phyloP scores from a whole-genome alignment of 2,797 vertebrate species.

The Sebastes elongatus region DNA sequence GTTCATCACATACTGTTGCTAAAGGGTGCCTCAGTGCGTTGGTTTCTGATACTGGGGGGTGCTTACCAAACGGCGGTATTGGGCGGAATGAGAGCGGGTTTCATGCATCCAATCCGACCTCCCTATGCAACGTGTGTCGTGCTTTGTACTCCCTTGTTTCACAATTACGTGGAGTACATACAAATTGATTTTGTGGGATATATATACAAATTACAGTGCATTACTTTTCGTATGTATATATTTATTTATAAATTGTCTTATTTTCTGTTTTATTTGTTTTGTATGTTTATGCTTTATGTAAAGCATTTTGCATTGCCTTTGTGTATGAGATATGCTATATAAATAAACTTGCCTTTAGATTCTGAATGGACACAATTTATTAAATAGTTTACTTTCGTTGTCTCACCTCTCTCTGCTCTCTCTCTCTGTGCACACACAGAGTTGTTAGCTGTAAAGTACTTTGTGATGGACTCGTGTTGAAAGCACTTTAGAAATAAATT shows the following conservation, averaged over 20 bases:
- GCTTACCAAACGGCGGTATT: too few species aligned
- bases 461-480: background rate
- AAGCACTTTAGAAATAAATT: conserved; percentile 23
- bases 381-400: background rate
- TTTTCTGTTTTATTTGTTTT: background rate
- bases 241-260: background rate
- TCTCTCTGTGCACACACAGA: background rate
- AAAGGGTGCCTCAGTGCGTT: too few species aligned
- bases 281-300: background rate
- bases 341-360: background rate
- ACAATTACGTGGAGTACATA: too few species aligned
- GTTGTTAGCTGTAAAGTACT: background rate
- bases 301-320: background rate
- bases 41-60: too few species aligned
- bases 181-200: too few species aligned
- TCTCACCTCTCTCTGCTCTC: background rate
- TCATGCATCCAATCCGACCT: too few species aligned
- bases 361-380: background rate
- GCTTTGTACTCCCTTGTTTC: too few species aligned
- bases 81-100: too few species aligned
- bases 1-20: too few species aligned
- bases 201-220: too few species aligned
- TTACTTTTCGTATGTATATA: too few species aligned
- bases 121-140: accelerated
- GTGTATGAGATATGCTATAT: background rate